Evolutionary conservation across 1,140 invertebrate genomes (phyloP).

Genomic region (Himalopsyche phryganea): DNA sequence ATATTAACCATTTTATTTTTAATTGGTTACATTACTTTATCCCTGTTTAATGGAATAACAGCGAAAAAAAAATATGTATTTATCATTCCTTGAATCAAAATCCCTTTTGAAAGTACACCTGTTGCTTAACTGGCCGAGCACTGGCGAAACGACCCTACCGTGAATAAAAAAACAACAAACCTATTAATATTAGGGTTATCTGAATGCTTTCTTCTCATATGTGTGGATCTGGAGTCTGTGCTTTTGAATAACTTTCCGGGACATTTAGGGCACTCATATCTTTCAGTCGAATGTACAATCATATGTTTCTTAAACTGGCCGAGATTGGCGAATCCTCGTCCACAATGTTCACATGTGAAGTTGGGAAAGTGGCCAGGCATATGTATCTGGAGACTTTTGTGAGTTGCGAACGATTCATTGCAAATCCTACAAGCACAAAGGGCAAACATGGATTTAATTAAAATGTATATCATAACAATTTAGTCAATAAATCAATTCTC

Average conservation of each 20-base stretch:
- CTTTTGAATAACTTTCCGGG: constrained; percentile 39
- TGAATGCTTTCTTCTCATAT: background rate
- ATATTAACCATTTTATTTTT: too few species aligned
- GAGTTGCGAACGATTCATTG: constrained; percentile 34
- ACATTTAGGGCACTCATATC: constrained; percentile 10
- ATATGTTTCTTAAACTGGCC: constrained; percentile 46
- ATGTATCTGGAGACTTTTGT: constrained; percentile 40
- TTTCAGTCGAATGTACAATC: constrained; percentile 28
- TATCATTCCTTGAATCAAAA: too few species aligned
- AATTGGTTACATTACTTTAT: too few species aligned
- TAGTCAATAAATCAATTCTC: background rate
- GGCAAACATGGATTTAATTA: too few species aligned
- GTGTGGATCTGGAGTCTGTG: background rate
- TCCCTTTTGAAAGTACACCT: too few species aligned
- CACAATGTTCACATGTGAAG: constrained; percentile 51
- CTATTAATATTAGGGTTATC: too few species aligned
- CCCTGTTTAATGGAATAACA: too few species aligned
- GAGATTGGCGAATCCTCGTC: constrained; percentile 47
- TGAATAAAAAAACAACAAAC: too few species aligned
- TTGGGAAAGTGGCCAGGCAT: constrained; percentile 44
- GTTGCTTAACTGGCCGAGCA: too few species aligned
- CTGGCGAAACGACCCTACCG: too few species aligned
- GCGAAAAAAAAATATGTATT: too few species aligned
- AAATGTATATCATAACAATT: constrained; percentile 23
- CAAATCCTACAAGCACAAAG: constrained; percentile 42